Conservation (phyloP, 2,888 invertebrate genomes). For the Oxystoma pomonae region DNA sequence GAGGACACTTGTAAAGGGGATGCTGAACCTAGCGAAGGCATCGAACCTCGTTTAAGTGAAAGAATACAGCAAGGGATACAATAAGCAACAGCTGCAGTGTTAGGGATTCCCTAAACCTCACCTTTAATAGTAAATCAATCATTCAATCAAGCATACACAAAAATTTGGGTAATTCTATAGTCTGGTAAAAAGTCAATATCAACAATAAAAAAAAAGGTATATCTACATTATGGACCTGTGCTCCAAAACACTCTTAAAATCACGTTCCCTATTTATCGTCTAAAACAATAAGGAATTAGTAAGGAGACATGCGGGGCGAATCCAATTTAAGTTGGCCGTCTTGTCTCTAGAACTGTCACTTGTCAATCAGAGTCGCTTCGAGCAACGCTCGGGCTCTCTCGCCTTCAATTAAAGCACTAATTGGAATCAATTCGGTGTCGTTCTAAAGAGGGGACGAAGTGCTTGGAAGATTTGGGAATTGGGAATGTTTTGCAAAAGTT, state of each 20-base stretch:
- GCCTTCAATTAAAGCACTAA: constrained; percentile 28
- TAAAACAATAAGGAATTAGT: constrained; percentile 1
- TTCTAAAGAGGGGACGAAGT: background rate
- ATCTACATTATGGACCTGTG: no score
- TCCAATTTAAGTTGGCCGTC: constrained; percentile 27
- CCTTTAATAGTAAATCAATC: no score
- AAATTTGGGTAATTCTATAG: no score
- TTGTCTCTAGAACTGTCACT: constrained; percentile 32
- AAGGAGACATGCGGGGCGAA: constrained; percentile 14
- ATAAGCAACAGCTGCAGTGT: no score
- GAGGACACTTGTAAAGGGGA: no score
- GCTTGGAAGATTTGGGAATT: background rate
- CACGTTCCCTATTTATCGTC: background rate
- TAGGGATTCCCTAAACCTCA: no score
- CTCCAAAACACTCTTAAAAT: background rate
- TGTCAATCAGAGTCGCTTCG: constrained; percentile 35
- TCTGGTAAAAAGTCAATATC: no score
- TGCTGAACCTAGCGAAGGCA: no score
- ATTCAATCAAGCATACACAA: no score
- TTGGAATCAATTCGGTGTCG: constrained; percentile 22
- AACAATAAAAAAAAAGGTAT: no score
- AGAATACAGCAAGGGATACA: no score
- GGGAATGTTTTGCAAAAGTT: background rate
- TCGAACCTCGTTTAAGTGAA: no score
- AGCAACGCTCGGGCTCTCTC: constrained; percentile 22